Evolutionary conservation across 1,140 invertebrate genomes (phyloP), one percentile per base, ranked within the genome.

Genomic region (Drosophila paulistorum): DNA sequence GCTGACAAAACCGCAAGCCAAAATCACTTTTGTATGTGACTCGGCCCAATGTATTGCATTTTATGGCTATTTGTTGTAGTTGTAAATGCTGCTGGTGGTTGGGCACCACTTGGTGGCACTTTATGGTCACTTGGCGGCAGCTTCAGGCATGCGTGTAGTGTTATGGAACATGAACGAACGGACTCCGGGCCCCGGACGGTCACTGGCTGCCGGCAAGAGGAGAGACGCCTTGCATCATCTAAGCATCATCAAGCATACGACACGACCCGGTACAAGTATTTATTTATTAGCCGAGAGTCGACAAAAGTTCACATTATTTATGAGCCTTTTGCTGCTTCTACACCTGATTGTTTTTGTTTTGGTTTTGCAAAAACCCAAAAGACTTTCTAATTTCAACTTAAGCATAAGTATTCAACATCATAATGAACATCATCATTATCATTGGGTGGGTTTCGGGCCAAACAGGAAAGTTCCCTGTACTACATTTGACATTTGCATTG

Each of bases 401-500:
- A 23, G 14, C 11, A 14, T 41, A 26, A 57, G 26, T 7, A 13
- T 7, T 13, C 54, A 62, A 20, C 60, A 41, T 26, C 20, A 42
- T 55, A 45, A 59, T 14, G 14, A 30, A 17, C 37, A 71, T 11
- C 39, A 71, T 26, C 20, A 39, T 57, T 57, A 23, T 37, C 35
- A 7, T 39, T 39, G 37, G 37, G 37, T 26, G 23, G 23, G 35
- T 17, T 37, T 57, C 65, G 39, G 35, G 14, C 60, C 37, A 39
- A 11, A 51, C 9, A 48, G 80, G 83, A 89, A 83, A 86, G 83
- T 83, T 86, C 80, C 83, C 33, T 71, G 69, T 30, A 30, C 72
- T 61, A 62, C 84, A 70, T 89, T 77, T 86, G 77, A 83, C 81
- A 84, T 84, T 84, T 85, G 33, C 20, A 11, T 65, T 23, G 35